A percentile compares a stretch with the other conserved stretches of the same genome.
Evolutionary conservation across 2,888 invertebrate genomes (phyloP).

Genomic region (Drosophila colorata): DNA sequence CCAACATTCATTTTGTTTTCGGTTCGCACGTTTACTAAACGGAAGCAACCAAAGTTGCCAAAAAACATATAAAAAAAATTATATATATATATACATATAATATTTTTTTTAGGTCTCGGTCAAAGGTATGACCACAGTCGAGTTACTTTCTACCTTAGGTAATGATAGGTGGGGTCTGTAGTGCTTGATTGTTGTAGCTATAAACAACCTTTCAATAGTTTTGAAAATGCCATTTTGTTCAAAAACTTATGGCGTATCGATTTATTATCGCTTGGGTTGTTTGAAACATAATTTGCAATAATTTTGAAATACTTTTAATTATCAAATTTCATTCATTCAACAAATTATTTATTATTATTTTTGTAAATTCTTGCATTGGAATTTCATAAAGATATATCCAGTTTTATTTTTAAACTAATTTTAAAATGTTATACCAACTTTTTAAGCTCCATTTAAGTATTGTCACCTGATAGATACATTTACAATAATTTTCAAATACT

Average conservation of each 20-base stretch:
- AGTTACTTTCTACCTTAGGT: constrained; percentile 2
- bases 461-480: no score
- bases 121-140: constrained; percentile 53
- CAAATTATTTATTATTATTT: no score
- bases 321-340: no score
- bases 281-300: no score
- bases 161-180: background rate
- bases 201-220: background rate
- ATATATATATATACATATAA: background rate
- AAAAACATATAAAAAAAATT: constrained; percentile 10
- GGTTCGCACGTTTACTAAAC: constrained; percentile 30
- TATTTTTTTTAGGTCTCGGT: constrained; percentile 68
- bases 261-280: no score
- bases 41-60: constrained; percentile 54
- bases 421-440: background rate
- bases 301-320: no score
- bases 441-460: no score
- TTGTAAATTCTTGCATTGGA: no score
- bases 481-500: no score
- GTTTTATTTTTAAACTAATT: background rate
- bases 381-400: background rate
- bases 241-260: no score
- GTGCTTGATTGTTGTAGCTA: no score
- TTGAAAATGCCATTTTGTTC: no score
- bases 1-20: constrained; percentile 15